phyloP scores from a whole-genome alignment of 2,797 vertebrate species.

The Rousettus madagascariensis region DNA sequence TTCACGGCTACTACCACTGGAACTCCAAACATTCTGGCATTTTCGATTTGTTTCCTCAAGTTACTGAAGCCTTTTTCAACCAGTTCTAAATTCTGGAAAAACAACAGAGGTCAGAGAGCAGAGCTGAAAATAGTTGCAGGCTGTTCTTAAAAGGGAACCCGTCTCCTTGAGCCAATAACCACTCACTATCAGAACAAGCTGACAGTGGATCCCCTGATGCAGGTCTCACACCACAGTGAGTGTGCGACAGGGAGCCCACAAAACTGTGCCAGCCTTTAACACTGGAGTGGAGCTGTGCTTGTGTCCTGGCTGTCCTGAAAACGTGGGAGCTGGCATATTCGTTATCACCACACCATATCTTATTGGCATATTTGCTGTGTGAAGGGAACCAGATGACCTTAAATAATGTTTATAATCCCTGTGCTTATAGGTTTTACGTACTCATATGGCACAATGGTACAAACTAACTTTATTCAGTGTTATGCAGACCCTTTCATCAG shows the following conservation, averaged over 20 bases:
- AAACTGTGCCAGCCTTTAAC: neutral
- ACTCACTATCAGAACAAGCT: neutral
- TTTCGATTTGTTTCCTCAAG: constrained; percentile 96
- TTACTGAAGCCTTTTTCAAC: constrained; percentile 95
- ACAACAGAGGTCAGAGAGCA: neutral
- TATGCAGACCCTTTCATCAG: neutral
- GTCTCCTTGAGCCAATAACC: neutral
- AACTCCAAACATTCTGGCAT: constrained; percentile 93
- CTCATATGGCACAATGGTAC: too few species aligned
- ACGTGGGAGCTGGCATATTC: neutral
- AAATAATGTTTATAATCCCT: neutral
- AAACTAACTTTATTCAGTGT: neutral
- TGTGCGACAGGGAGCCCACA: fast-evolving
- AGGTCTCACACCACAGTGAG: fast-evolving
- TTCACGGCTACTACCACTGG: constrained; percentile 97
- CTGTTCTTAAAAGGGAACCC: neutral
- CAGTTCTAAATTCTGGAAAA: constrained; percentile 91
- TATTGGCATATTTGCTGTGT: neutral
- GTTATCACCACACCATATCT: neutral
- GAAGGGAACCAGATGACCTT: neutral
- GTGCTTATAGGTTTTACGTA: neutral
- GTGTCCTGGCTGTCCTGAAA: neutral
- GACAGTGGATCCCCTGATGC: fast-evolving
- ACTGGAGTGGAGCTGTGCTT: neutral
- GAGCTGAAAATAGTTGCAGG: neutral